phyloP scores from a whole-genome alignment of 2,113 vertebrate species.

The Scalopus aquaticus region DNA sequence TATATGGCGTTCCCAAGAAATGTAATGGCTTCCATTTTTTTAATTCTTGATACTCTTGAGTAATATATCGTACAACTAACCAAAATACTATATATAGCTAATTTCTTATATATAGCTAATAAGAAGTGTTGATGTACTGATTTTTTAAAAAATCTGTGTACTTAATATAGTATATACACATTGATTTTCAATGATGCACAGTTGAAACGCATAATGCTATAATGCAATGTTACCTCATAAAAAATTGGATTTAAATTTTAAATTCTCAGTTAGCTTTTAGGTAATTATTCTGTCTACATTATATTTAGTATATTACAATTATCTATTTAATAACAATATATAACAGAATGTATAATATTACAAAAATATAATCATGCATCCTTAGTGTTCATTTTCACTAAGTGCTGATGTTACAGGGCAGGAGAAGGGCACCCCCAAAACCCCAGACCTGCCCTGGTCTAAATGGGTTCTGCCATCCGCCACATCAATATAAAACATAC shows the following conservation, averaged over 20 bases:
- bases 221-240: neutral
- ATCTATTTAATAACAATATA: neutral
- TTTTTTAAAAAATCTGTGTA: neutral
- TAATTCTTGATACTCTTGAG: neutral
- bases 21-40: neutral
- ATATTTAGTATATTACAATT: neutral
- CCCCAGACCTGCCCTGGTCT: no score
- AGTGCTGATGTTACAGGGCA: no score
- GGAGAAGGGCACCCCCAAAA: no score
- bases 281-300: slow-evolving; percentile 3
- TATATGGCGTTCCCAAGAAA: neutral
- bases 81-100: neutral
- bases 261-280: neutral
- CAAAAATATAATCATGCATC: slow-evolving; percentile 20
- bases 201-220: no score
- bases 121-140: neutral
- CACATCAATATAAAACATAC: no score
- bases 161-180: no score
- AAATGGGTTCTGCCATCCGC: no score
- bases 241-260: neutral
- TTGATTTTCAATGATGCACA: no score
- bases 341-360: neutral
- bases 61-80: neutral
- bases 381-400: slow-evolving; percentile 27
- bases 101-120: no score